Evolutionary conservation across 2,888 invertebrate genomes (phyloP), one percentile per base, ranked within the genome.

Genomic region (Leucophenga montana): DNA sequence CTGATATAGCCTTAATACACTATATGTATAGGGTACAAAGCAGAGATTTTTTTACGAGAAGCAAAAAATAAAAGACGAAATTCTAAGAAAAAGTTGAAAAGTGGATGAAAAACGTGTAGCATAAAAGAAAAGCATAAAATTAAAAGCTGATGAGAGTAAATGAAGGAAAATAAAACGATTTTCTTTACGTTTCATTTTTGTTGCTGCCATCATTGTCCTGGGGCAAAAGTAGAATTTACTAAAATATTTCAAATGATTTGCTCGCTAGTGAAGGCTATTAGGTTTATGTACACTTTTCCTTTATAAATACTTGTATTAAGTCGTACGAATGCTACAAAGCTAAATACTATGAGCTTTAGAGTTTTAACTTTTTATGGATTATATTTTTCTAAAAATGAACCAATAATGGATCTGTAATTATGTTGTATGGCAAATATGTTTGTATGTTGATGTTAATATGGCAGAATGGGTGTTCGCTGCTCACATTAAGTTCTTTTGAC

Each of bases 121-220:
- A 65, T 64, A 50, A 70, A 68, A 59, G 75, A 72, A 74, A 75
- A 77, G 80, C 76, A 82, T 76, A 78, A 82, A 82, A 83, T 82
- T 82, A 82, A 82, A 82, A 86, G 84, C 80, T 82, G 85, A 85
- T 85, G 85, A 86, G 85, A 76, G 71, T 70, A 81, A 82, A 78
- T 78, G 75, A 76, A 73, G 71, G 77, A 79, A 85, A 85, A 82
- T 84, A 78, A 84, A 85, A 84, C 81, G 82, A 82, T 81, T 81
- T 79, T 72, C 79, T 74, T 80, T 13, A 20, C 18, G 4, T n/a
- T 31, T 18, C 18, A 11, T n/a, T 13, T 20, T 56, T 44, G 39
- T 61, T 61, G 39, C 4, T 39, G 48, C 59, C 69, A 44, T 46
- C 70, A 74, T 71, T 67, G 67, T 76, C 76, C 71, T 73, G 27